phyloP scores from a whole-genome alignment of 2,888 invertebrate genomes.

The Polietes domitor region DNA sequence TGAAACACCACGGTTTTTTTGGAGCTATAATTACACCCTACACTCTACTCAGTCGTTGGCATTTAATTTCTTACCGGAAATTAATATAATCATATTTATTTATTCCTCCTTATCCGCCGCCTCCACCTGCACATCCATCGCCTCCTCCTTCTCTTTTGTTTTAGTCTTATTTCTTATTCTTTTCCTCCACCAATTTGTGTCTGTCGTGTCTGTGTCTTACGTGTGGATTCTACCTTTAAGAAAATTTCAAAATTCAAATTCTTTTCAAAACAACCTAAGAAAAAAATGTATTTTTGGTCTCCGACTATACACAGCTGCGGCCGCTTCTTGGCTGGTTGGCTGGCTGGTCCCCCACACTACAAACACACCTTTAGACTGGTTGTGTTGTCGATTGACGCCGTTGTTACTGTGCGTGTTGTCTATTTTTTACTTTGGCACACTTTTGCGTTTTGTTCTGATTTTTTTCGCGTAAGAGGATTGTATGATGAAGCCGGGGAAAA shows the following conservation, averaged over 20 bases:
- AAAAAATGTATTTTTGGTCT: neutral
- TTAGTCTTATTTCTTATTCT: neutral
- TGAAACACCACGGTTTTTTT: no score
- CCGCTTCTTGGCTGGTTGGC: no score
- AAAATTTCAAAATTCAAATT: conserved; percentile 21
- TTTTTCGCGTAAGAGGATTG: neutral
- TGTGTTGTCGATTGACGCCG: neutral
- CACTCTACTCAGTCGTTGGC: no score
- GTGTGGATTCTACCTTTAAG: neutral
- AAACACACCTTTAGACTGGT: neutral
- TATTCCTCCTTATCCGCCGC: no score
- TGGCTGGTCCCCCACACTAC: no score
- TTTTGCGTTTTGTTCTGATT: neutral
- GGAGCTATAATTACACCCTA: no score
- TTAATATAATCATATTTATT: neutral
- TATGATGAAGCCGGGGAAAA: no score
- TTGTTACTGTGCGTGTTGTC: conserved; percentile 19
- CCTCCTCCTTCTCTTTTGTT: neutral
- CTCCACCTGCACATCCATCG: no score
- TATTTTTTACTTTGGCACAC: conserved; percentile 40
- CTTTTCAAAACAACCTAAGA: neutral
- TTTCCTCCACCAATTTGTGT: no score
- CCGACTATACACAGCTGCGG: neutral
- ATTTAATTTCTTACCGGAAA: neutral
- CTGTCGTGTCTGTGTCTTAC: no score